Evolutionary conservation across 53 echinoderm and acorn worm species (phyloP), one percentile per base, ranked within the genome.

Genomic region (Paracentrotus lividus): DNA sequence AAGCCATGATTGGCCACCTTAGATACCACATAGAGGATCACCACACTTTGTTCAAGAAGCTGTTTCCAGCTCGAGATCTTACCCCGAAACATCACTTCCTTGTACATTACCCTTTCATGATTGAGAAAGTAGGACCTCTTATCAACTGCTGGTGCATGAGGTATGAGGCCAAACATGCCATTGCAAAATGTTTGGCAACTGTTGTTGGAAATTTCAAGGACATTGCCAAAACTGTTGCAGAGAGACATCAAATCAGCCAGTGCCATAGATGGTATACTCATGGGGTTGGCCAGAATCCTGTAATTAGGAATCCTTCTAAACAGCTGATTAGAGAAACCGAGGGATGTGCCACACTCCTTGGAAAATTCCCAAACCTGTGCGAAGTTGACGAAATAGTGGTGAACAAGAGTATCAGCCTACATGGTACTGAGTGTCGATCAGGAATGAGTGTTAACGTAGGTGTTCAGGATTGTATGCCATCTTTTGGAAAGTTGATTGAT

Each of bases 1-100:
- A 68, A 21, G n/a, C 91, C 10, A 65, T 91, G 91, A 84, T 60
- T 18, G 69, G 53, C 15, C 92, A 96, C 20, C 54, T 96, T 14
- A 94, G 93, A 90, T 57, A 65, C 47, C 44, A 93, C 34, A 90
- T 90, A 16, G 58, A 94, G 31, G 95, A 95, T 60, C 96, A 96
- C 51, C 96, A 96, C 40, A 32, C 4, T 29, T 88, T 84, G 40
- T 85, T 96, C 1, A 60, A 53, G 13, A 47, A 94, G 8, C 57
- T 92, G 6, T 96, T 76, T 84, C 89, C 93, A 21, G n/a, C 77
- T 20, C 38, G 20, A 0, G 77, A 34, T 14, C 89, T 95, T 5
- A 64, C 52, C 88, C 96, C 96, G 36, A 96, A 96, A 60, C 90
- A 96, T 31, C 94, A 96, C 44, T 88, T 92, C 69, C 45, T 94